phyloP scores from a whole-genome alignment of 2,888 invertebrate genomes.

The Volucella inflata region DNA sequence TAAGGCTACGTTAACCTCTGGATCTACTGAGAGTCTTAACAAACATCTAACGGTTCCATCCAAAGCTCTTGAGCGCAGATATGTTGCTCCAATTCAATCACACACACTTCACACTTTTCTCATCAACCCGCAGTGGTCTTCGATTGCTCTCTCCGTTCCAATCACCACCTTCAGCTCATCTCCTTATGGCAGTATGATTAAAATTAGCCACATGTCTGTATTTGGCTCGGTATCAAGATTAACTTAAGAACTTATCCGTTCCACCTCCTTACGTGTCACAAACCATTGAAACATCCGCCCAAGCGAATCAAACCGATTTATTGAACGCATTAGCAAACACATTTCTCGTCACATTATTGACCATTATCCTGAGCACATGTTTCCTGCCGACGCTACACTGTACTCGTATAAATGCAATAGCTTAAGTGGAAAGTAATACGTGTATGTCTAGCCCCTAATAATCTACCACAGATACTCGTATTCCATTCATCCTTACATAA shows the following conservation, averaged over 20 bases:
- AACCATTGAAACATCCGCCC: slow-evolving; percentile 22
- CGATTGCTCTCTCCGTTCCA: not conserved
- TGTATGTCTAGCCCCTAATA: slow-evolving; percentile 47
- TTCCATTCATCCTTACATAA: not conserved
- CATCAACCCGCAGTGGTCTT: no score
- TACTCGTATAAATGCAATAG: slow-evolving; percentile 1
- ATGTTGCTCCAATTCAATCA: no score
- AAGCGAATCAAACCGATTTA: slow-evolving; percentile 54
- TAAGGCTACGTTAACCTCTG: no score
- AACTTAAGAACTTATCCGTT: not conserved
- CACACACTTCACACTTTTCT: no score
- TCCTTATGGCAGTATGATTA: slow-evolving; percentile 23
- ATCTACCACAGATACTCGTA: slow-evolving; percentile 17
- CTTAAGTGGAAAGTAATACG: slow-evolving; percentile 57
- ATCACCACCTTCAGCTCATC: not conserved
- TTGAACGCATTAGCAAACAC: slow-evolving; percentile 46
- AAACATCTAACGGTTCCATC: no score
- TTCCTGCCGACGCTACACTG: slow-evolving; percentile 4
- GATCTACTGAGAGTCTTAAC: no score
- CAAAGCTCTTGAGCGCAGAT: no score
- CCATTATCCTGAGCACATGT: slow-evolving; percentile 34
- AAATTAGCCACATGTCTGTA: slow-evolving; percentile 31
- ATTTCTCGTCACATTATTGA: slow-evolving; percentile 43
- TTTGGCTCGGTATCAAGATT: not conserved
- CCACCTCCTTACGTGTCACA: slow-evolving; percentile 40